Conservation (phyloP, 2,888 invertebrate genomes). For the Cinara cedri region DNA sequence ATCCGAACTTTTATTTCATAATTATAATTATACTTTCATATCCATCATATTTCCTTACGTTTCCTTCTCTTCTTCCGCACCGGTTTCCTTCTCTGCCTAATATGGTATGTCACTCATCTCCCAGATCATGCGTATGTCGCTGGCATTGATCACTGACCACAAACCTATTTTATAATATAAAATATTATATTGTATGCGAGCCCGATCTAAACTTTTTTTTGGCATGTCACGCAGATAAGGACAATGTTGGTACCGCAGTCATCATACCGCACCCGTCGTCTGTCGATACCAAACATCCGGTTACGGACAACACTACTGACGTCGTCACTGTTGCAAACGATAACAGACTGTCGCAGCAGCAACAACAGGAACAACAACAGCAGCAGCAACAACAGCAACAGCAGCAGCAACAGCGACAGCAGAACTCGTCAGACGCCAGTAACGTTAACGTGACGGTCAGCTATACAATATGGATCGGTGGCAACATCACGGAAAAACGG, state of each 20-base stretch:
- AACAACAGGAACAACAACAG: background rate
- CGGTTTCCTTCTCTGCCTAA: too few relatives aligned
- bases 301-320: background rate
- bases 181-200: too few relatives aligned
- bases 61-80: too few relatives aligned
- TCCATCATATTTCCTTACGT: too few relatives aligned
- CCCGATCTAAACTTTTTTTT: too few relatives aligned
- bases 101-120: too few relatives aligned
- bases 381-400: background rate
- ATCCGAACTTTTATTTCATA: too few relatives aligned
- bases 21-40: too few relatives aligned
- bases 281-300: constrained; percentile 6
- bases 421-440: constrained; percentile 41
- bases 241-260: constrained; percentile 56
- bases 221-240: constrained; percentile 17
- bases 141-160: background rate
- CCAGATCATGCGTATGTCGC: too few relatives aligned
- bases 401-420: background rate
- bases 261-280: constrained; percentile 58
- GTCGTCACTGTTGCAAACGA: background rate
- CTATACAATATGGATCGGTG: constrained; percentile 88
- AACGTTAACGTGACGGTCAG: constrained; percentile 72
- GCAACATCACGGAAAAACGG: constrained; percentile 81
- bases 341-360: too few relatives aligned
- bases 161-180: too few relatives aligned